Evolutionary conservation across 2,888 invertebrate genomes (phyloP).

Genomic region (Tillus elongatus): DNA sequence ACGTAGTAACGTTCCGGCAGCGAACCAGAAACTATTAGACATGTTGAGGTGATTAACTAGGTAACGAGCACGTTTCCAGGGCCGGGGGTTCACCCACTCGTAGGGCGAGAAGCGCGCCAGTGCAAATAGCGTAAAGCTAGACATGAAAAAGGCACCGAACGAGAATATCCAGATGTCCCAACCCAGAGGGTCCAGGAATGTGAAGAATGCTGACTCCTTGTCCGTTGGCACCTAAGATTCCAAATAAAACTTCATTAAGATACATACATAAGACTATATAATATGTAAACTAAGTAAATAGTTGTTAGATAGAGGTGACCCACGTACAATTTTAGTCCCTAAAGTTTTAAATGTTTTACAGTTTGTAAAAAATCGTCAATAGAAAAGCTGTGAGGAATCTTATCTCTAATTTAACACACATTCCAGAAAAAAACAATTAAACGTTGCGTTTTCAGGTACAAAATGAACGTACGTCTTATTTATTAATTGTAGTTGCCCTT

Average conservation of each 20-base stretch:
- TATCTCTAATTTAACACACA: too few species aligned
- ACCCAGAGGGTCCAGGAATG: constrained; percentile 57
- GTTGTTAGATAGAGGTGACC: too few species aligned
- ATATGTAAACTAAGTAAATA: too few species aligned
- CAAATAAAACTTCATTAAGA: not conserved
- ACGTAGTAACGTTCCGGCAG: constrained; percentile 56
- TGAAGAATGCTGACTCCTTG: constrained; percentile 52
- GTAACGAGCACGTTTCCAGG: constrained; percentile 32
- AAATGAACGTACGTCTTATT: too few species aligned
- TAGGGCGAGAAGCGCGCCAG: constrained; percentile 54
- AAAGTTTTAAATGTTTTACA: too few species aligned
- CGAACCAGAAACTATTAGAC: constrained; percentile 59
- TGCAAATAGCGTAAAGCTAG: constrained; percentile 49
- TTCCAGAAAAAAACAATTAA: too few species aligned
- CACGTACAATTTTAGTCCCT: too few species aligned
- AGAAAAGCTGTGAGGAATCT: too few species aligned
- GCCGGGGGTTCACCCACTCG: constrained; percentile 51
- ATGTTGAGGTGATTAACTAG: constrained; percentile 52
- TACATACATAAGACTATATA: too few species aligned
- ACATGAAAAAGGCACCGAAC: constrained; percentile 52
- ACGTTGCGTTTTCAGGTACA: too few species aligned
- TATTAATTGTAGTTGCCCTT: too few species aligned
- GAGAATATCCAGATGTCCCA: constrained; percentile 58
- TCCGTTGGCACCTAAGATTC: constrained; percentile 45
- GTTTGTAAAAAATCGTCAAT: too few species aligned